Base-by-base conservation (phyloP, 2,113 vertebrate genomes). In the Rhodinocichla rosea region DNA sequence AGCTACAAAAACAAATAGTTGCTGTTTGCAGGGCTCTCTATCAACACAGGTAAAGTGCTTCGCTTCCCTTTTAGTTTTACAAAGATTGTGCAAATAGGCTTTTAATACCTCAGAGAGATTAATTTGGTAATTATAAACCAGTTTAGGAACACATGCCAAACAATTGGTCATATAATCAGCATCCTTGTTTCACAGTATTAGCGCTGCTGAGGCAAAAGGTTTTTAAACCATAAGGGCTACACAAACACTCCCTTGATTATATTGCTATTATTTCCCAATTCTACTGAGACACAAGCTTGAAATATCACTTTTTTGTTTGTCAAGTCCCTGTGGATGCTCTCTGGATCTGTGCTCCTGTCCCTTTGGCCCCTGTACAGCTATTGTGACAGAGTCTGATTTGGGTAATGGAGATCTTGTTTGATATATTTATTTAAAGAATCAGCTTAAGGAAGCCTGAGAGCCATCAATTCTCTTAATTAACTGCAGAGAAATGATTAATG, bases 1-100 rank as follows among this genome's bases (percentile, higher is more conserved):
- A 96, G 95, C 97, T 97, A 97, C 95, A 97, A 98, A 98, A 98
- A 97, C 97, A 98, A 98, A 98, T 97, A 97, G 92, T 97, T 97
- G 83, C 97, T 96, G 75, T 96, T 95, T 96, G 89, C 94, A 65
- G 78, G 81, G 92, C 96, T 97, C 96, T 95, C 85, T 95, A 95
- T 92, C 88, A 77, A 93, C 84, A 89, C 96, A 98, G 97, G 97
- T 98, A 97, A 92, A 92, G 78, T 50, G 71, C 64, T 94, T 65
- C 27, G 5, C 88, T 95, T 92, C 71, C 74, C 65, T 92, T 93
- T 95, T 91, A 73, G 75, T 94, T 83, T 94, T 60, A 86, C 86
- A 67, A 78, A 94, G 90, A 94, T 97, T 94, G 95, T 97, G 96
- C 96, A 98, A 98, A 98, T 97, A 96, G 82, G 93, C 92, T 98